Conservation (phyloP, 2,797 vertebrate species). For the Scomberomorus guttatus region DNA sequence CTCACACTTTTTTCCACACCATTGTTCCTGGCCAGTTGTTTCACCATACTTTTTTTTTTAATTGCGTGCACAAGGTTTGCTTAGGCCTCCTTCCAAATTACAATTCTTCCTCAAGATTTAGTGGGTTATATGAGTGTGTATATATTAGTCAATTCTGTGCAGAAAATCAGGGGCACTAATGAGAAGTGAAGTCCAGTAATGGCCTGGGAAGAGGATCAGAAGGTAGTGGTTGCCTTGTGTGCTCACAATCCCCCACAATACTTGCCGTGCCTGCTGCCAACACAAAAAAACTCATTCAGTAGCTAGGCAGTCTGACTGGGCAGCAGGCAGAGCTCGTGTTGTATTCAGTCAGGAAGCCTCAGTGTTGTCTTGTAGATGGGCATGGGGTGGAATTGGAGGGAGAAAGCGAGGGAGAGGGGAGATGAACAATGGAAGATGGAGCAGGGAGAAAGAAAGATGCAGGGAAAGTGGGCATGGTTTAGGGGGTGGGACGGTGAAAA, state of each 20-base stretch:
- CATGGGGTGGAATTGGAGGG: neutral
- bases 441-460: neutral
- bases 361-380: slow-evolving; percentile 4
- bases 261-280: slow-evolving; percentile 4
- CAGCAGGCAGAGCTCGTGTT: slow-evolving; percentile 34
- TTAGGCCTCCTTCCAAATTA: slow-evolving; percentile 48
- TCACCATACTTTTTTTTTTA: slow-evolving; percentile 47
- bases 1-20: slow-evolving; percentile 17
- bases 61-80: slow-evolving; percentile 54
- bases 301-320: slow-evolving; percentile 35
- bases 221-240: slow-evolving; percentile 16
- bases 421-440: neutral
- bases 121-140: slow-evolving; percentile 4
- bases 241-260: slow-evolving; percentile 28
- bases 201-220: slow-evolving; percentile 66
- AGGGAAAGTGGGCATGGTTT: slow-evolving; percentile 1
- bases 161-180: slow-evolving; percentile 60
- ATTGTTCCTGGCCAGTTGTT: slow-evolving; percentile 52
- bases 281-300: slow-evolving; percentile 36
- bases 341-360: slow-evolving; percentile 31
- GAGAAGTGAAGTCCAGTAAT: slow-evolving; percentile 69
- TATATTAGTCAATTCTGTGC: slow-evolving; percentile 54
- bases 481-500: neutral
- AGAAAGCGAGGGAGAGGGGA: neutral
- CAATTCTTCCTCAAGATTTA: slow-evolving; percentile 37